These are phyloP conservation scores for Orius insidiosus DNA, from an alignment of 1,140 invertebrate genomes.

Conservation along the genomic window DNA sequence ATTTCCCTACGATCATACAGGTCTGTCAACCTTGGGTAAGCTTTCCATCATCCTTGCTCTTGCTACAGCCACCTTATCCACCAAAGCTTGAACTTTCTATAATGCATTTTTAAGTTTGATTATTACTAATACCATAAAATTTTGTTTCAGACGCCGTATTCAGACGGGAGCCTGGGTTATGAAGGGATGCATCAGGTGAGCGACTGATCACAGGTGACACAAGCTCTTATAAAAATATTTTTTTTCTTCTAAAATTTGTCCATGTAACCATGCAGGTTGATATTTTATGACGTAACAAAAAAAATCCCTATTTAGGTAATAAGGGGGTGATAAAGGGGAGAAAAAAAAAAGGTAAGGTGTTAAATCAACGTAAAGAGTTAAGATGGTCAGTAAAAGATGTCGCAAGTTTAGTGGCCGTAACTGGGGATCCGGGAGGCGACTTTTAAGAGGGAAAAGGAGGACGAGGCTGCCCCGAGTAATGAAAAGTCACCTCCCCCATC, in stretches of 20 bases:
- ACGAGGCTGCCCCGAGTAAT: slow-evolving; percentile 12
- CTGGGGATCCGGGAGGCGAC: not conserved
- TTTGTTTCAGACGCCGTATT: slow-evolving; percentile 44
- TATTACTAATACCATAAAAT: slow-evolving; percentile 2
- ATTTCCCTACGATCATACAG: too few species aligned
- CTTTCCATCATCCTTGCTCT: too few species aligned
- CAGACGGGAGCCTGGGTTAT: slow-evolving; percentile 69
- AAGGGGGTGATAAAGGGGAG: not conserved
- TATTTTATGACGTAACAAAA: not conserved
- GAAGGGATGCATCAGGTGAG: slow-evolving; percentile 63
- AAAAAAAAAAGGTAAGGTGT: slow-evolving; percentile 3
- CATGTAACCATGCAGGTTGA: not conserved
- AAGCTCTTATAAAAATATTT: not conserved
- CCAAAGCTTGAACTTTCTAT: not conserved
- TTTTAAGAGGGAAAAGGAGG: not conserved
- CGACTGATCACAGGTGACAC: slow-evolving; percentile 15
- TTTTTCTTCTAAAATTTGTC: not conserved
- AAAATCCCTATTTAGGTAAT: too few species aligned
- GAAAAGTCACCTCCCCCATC: slow-evolving; percentile 16
- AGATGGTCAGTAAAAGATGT: slow-evolving; percentile 18
- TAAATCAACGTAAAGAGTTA: slow-evolving; percentile 12
- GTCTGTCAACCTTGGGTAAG: too few species aligned
- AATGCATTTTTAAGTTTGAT: not conserved
- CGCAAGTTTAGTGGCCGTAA: slow-evolving; percentile 15
- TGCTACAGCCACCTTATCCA: too few species aligned